Conservation (phyloP, 2,797 vertebrate genomes). For the Calcarius lapponicus region DNA sequence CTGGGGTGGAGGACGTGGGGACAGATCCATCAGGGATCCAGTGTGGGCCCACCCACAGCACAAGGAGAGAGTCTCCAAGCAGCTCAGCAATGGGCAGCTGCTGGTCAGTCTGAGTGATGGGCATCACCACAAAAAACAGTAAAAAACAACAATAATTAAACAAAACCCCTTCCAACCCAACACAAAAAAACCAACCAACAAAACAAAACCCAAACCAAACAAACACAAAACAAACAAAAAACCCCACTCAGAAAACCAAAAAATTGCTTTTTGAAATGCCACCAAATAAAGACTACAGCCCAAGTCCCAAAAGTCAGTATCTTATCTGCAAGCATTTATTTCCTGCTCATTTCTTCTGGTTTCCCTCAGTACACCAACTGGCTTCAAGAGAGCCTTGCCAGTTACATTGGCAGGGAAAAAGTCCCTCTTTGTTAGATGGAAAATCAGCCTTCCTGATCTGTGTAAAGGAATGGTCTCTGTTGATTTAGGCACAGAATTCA, state of each 20-base stretch:
- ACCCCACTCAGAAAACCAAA: not conserved
- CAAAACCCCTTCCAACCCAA: not conserved
- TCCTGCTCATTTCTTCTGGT: not conserved
- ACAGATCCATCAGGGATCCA: not conserved
- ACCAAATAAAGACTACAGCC: not conserved
- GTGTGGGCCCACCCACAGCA: fast-evolving
- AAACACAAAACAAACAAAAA: not conserved
- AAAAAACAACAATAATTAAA: not conserved
- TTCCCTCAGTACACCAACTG: not conserved
- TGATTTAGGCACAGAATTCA: not conserved
- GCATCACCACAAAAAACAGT: not conserved
- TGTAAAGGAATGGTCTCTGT: not conserved
- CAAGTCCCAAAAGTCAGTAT: not conserved
- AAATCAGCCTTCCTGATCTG: not conserved
- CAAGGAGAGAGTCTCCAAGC: not conserved
- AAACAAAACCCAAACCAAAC: not conserved
- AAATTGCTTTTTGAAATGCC: not conserved
- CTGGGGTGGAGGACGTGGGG: not conserved
- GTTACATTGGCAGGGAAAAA: not conserved
- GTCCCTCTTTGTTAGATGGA: not conserved
- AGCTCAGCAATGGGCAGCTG: not conserved
- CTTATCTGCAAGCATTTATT: not conserved
- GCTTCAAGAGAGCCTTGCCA: not conserved
- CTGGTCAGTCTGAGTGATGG: not conserved
- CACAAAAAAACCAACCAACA: fast-evolving